Conservation (phyloP, 2,888 invertebrate genomes). For the Heliconius hortense region DNA sequence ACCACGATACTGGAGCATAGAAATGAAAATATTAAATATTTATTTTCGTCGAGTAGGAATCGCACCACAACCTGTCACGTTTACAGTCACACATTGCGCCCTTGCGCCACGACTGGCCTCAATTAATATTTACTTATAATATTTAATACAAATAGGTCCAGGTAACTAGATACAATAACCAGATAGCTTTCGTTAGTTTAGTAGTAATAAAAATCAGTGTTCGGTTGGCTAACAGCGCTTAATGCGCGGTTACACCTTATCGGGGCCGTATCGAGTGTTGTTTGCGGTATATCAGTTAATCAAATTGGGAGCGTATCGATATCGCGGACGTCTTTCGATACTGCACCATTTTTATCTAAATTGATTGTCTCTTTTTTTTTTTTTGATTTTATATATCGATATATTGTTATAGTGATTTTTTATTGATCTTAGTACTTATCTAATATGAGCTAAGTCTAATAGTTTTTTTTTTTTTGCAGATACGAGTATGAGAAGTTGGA, state of each 20-base stretch:
- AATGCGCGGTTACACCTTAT: conserved; percentile 73
- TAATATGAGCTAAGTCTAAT: conserved; percentile 14
- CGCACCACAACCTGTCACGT: no score
- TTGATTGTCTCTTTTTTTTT: conserved; percentile 77
- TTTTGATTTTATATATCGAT: conserved; percentile 69
- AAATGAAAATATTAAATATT: no score
- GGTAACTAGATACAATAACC: conserved; percentile 42
- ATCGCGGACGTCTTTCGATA: conserved; percentile 72
- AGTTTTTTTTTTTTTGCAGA: conserved; percentile 54
- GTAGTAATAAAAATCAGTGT: conserved; percentile 77
- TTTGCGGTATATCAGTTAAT: conserved; percentile 74
- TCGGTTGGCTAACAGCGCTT: conserved; percentile 73
- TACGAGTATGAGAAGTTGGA: conserved; percentile 46
- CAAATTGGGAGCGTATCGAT: conserved; percentile 79
- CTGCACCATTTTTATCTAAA: conserved; percentile 74
- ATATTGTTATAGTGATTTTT: conserved; percentile 47
- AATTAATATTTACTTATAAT: conserved; percentile 6
- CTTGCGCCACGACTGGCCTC: no score
- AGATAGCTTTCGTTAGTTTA: conserved; percentile 65
- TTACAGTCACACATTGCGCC: no score
- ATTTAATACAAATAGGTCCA: conserved; percentile 14
- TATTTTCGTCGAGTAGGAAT: no score
- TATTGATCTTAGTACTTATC: conserved; percentile 51
- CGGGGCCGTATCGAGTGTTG: conserved; percentile 75
- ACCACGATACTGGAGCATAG: no score